phyloP scores from a whole-genome alignment of 2,888 invertebrate species.

The Leptopilina syphax region DNA sequence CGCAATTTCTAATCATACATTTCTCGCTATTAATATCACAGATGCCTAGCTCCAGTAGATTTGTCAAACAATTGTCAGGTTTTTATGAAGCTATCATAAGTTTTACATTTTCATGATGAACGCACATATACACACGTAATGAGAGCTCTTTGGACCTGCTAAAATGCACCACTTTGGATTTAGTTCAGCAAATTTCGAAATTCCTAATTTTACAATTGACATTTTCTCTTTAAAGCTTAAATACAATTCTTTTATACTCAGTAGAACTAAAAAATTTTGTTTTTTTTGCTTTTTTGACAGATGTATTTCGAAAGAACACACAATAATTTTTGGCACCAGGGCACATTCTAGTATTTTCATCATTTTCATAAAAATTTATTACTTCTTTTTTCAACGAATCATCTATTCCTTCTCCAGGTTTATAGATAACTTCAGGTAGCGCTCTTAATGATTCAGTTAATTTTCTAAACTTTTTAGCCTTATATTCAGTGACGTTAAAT shows the following conservation, averaged over 20 bases:
- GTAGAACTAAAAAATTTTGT: too few relatives aligned
- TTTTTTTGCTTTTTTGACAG: neutral
- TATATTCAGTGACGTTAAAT: too few relatives aligned
- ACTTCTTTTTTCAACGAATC: slow-evolving; percentile 18
- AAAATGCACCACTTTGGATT: slow-evolving; percentile 12
- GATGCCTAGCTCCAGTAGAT: neutral
- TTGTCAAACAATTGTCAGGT: slow-evolving; percentile 3
- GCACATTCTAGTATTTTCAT: slow-evolving; percentile 5
- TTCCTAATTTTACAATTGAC: neutral
- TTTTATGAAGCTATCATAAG: slow-evolving; percentile 1
- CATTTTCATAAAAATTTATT: slow-evolving; percentile 20
- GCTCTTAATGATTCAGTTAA: neutral
- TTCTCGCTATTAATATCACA: slow-evolving; percentile 6
- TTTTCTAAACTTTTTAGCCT: too few relatives aligned
- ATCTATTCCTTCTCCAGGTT: slow-evolving; percentile 18
- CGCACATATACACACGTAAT: slow-evolving; percentile 4
- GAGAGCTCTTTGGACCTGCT: slow-evolving; percentile 8
- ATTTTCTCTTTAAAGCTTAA: slow-evolving; percentile 32
- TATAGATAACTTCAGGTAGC: slow-evolving; percentile 12
- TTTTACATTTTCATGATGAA: neutral
- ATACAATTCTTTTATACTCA: neutral
- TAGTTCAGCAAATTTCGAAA: slow-evolving; percentile 15
- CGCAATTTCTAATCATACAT: neutral
- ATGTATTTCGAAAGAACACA: neutral
- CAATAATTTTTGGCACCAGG: slow-evolving; percentile 7